phyloP scores from a whole-genome alignment of 2,113 vertebrate species.

The Cheirogaleus medius region DNA sequence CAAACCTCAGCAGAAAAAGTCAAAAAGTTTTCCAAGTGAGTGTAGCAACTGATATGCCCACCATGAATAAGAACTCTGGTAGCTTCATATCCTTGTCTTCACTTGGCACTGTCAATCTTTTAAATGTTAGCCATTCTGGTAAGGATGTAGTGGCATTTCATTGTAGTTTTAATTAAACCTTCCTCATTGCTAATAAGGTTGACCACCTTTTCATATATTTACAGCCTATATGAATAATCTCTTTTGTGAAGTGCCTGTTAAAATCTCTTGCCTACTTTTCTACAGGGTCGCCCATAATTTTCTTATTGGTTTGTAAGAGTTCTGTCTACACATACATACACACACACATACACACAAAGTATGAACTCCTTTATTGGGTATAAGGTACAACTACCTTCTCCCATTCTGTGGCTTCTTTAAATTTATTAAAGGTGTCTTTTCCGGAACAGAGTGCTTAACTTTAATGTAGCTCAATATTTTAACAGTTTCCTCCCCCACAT shows the following conservation, averaged over 20 bases:
- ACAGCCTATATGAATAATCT: neutral
- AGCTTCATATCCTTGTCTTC: neutral
- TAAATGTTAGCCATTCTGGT: neutral
- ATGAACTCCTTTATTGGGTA: neutral
- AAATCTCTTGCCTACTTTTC: neutral
- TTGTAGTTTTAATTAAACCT: neutral
- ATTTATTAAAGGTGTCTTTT: neutral
- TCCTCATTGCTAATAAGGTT: neutral
- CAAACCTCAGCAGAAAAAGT: neutral
- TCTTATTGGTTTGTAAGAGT: neutral
- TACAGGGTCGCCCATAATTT: neutral
- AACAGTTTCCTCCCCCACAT: neutral
- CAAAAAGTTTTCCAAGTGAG: neutral
- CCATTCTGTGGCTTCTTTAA: neutral
- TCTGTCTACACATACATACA: neutral
- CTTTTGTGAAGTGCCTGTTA: neutral
- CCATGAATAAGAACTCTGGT: neutral
- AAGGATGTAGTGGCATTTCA: neutral
- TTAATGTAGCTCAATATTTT: neutral
- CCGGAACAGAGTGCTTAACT: neutral
- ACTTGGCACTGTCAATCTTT: neutral
- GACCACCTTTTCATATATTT: neutral
- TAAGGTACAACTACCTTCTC: neutral
- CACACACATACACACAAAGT: neutral
- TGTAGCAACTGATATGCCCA: neutral